phyloP scores from a whole-genome alignment of 2,888 invertebrate genomes.

The Lepetodrilus schrolli region DNA sequence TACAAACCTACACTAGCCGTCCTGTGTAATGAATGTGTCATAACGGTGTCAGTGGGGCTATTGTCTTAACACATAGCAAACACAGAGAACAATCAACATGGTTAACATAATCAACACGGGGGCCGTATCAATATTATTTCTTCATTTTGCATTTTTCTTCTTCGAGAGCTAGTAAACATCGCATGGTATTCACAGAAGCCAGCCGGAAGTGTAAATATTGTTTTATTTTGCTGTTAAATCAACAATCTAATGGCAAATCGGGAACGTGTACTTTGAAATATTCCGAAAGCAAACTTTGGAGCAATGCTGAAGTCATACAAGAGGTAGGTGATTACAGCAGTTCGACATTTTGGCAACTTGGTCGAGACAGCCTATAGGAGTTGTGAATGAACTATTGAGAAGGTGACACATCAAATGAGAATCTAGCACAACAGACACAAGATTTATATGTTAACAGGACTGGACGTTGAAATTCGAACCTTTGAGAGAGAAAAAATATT shows the following conservation, averaged over 20 bases:
- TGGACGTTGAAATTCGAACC: no score
- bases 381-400: background rate
- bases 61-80: background rate
- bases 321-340: background rate
- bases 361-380: background rate
- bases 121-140: conserved; percentile 1
- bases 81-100: background rate
- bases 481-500: no score
- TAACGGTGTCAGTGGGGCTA: background rate
- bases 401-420: no score
- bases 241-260: background rate
- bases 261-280: background rate
- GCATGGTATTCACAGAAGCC: background rate
- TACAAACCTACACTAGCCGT: background rate
- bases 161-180: background rate
- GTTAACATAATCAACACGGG: background rate
- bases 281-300: conserved; percentile 3
- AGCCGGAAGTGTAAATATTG: conserved; percentile 26
- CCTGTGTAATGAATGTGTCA: background rate
- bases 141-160: conserved; percentile 4
- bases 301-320: background rate
- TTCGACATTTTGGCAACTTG: background rate
- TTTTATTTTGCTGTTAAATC: conserved; percentile 1
- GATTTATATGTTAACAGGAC: no score
- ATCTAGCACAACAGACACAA: no score